These are phyloP conservation scores for Vanessa tameamea DNA, from an alignment of 1,140 invertebrate species.

Conservation along the genomic window DNA sequence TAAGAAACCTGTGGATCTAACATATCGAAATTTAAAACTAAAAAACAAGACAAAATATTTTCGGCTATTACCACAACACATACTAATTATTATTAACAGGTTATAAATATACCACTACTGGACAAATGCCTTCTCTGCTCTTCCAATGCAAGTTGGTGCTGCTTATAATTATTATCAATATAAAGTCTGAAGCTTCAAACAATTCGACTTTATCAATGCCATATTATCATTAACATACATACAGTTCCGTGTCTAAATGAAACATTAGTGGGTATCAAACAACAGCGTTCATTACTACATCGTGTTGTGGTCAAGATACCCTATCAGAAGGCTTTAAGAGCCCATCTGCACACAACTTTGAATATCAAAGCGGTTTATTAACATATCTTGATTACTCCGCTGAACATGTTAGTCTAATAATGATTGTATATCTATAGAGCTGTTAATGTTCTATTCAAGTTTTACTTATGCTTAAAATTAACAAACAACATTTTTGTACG, in stretches of 20 bases:
- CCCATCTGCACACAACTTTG: constrained; percentile 18
- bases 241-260: neutral
- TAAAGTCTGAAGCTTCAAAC: too few species aligned
- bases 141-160: too few species aligned
- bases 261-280: constrained; percentile 15
- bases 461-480: too few species aligned
- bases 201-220: neutral
- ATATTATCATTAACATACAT: neutral
- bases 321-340: constrained; percentile 9
- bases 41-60: too few species aligned
- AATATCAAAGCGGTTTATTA: constrained; percentile 32
- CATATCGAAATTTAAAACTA: too few species aligned
- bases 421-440: constrained; percentile 24
- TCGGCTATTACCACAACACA: too few species aligned
- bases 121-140: too few species aligned
- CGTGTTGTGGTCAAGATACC: constrained; percentile 13
- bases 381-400: constrained; percentile 33
- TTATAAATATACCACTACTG: too few species aligned
- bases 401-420: constrained; percentile 16
- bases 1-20: too few species aligned
- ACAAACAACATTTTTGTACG: too few species aligned
- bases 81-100: too few species aligned
- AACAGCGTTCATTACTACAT: constrained; percentile 3
- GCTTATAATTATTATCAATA: too few species aligned
- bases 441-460: neutral